Evolutionary conservation across 2,888 invertebrate genomes (phyloP).

Genomic region (Macrophya alboannulata): DNA sequence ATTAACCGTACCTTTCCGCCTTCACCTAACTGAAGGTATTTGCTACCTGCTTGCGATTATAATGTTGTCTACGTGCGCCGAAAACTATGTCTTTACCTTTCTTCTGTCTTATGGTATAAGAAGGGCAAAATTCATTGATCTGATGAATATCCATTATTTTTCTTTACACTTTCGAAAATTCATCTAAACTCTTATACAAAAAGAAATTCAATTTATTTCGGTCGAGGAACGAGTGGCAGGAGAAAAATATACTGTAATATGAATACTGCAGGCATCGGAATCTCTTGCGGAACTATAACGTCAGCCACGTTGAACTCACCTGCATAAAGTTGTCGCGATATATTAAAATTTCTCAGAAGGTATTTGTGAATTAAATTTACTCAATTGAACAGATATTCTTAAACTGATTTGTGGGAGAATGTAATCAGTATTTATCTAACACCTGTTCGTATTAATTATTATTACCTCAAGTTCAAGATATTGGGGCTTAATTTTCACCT

Average conservation of each 20-base stretch:
- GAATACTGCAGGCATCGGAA: not conserved
- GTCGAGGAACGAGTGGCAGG: not conserved
- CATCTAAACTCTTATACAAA: not conserved
- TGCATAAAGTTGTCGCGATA: not conserved
- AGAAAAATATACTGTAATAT: not conserved
- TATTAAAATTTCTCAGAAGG: not conserved
- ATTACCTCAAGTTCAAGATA: not conserved
- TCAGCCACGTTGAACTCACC: constrained; percentile 25
- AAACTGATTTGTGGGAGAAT: not conserved
- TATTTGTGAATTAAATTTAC: not conserved
- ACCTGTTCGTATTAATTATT: not conserved
- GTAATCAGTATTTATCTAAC: not conserved
- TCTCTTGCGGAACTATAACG: constrained; percentile 5
- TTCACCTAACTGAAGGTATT: constrained; percentile 61
- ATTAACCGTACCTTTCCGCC: constrained; percentile 70
- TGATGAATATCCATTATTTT: constrained; percentile 1
- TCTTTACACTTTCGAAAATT: not conserved
- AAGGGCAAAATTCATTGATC: not conserved
- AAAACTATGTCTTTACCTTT: constrained; percentile 8
- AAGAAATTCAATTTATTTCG: not conserved
- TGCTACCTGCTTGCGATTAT: constrained; percentile 61
- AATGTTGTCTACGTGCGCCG: constrained; percentile 19
- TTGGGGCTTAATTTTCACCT: not conserved
- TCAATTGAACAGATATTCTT: not conserved
- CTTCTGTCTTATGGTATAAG: not conserved